phyloP scores from a whole-genome alignment of 2,888 invertebrate species.

The Tachina grossa region DNA sequence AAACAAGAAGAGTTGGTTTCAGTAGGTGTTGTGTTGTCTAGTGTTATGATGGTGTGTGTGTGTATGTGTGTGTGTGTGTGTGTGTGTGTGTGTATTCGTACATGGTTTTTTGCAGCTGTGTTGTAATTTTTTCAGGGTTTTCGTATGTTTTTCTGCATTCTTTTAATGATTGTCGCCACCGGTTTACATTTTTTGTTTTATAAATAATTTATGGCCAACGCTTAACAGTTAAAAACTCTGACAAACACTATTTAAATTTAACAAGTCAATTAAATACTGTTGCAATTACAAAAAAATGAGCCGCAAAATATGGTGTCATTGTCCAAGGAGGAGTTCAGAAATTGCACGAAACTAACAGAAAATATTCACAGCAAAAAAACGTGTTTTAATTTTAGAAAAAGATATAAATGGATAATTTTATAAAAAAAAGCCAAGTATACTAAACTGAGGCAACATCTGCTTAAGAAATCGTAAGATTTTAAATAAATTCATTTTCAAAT shows the following conservation, averaged over 20 bases:
- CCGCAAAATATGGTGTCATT: conserved; percentile 26
- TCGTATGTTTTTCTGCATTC: background rate
- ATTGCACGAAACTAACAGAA: background rate
- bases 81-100: background rate
- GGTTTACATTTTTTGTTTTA: conserved; percentile 37
- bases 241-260: conserved; percentile 51
- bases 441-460: too few relatives aligned
- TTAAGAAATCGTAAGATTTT: too few relatives aligned
- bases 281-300: conserved; percentile 1
- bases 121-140: background rate
- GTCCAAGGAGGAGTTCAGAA: conserved; percentile 16
- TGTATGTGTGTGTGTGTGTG: background rate
- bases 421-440: too few relatives aligned
- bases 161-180: conserved; percentile 32
- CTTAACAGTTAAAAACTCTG: conserved; percentile 20
- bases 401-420: too few relatives aligned
- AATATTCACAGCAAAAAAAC: background rate
- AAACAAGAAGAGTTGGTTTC: background rate
- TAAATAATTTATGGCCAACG: conserved; percentile 59
- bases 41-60: background rate
- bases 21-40: conserved; percentile 12
- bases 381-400: background rate
- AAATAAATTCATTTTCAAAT: too few relatives aligned
- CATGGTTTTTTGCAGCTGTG: background rate
- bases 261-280: conserved; percentile 53